A percentile compares a stretch with the other conserved stretches of the same genome.
phyloP scores from a whole-genome alignment of 2,113 vertebrate species.

The Megaleporinus macrocephalus region DNA sequence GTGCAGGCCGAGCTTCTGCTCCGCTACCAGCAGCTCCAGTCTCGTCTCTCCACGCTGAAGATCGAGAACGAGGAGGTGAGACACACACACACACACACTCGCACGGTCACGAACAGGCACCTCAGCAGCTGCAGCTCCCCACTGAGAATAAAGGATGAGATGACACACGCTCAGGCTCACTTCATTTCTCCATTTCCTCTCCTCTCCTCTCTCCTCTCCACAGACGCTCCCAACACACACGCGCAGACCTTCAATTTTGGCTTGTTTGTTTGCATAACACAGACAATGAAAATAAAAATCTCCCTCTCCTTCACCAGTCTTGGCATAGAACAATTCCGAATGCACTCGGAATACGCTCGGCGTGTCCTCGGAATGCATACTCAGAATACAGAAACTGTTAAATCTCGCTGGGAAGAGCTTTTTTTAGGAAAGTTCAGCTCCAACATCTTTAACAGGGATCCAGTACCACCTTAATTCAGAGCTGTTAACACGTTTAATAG shows the following conservation, averaged over 20 bases:
- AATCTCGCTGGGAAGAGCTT: too few relatives aligned
- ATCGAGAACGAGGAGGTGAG: conserved; percentile 98
- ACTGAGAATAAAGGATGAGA: conserved; percentile 94
- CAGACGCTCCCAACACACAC: not conserved
- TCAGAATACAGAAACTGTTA: too few relatives aligned
- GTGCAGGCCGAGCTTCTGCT: conserved; percentile 94
- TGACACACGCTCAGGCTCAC: conserved; percentile 63
- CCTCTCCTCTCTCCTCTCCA: not conserved
- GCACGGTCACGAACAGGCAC: conserved; percentile 2
- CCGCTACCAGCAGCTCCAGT: conserved; percentile 94
- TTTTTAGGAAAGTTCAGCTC: too few relatives aligned
- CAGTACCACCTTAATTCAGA: too few relatives aligned
- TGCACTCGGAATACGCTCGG: too few relatives aligned
- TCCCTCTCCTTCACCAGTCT: too few relatives aligned
- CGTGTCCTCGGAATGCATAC: too few relatives aligned
- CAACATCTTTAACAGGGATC: too few relatives aligned
- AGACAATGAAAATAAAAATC: too few relatives aligned
- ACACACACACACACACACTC: not conserved
- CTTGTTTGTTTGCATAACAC: too few relatives aligned
- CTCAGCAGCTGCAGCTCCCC: conserved; percentile 85
- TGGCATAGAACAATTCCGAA: too few relatives aligned
- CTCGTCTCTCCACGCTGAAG: conserved; percentile 91
- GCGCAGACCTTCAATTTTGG: not conserved
- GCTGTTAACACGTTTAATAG: too few relatives aligned
- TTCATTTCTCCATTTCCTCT: conserved; percentile 31